Evolutionary conservation across 1,140 invertebrate genomes (phyloP).

Genomic region (Diprion similis): DNA sequence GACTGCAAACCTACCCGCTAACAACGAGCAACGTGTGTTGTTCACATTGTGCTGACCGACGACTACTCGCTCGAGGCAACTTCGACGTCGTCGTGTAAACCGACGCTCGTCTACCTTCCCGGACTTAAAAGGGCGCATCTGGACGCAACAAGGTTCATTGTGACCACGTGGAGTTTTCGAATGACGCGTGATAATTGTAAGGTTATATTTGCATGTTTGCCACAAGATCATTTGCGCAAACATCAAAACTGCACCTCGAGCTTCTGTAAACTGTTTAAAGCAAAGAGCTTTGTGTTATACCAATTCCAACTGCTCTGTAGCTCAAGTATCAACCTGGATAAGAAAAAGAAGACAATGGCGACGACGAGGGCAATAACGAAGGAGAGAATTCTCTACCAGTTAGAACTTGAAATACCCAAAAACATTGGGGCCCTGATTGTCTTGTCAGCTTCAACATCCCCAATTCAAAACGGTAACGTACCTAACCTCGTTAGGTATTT

Average conservation of each 20-base stretch:
- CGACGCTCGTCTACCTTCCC: no score
- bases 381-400: no score
- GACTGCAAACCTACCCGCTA: neutral
- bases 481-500: no score
- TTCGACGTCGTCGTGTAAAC: neutral
- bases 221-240: slow-evolving; percentile 11
- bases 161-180: neutral
- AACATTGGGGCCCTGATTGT: no score
- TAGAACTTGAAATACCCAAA: no score
- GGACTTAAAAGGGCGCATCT: neutral
- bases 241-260: neutral
- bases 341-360: neutral
- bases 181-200: slow-evolving; percentile 5
- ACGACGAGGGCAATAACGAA: neutral
- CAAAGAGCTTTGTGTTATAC: no score
- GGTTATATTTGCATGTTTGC: slow-evolving; percentile 14
- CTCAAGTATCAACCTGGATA: neutral
- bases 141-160: neutral
- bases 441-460: no score
- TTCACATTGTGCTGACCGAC: neutral
- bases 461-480: no score
- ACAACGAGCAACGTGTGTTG: neutral
- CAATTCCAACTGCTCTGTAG: neutral
- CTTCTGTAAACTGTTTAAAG: no score
- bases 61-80: neutral